Conservation (phyloP, 2,113 vertebrate species). For the Pristiophorus japonicus region DNA sequence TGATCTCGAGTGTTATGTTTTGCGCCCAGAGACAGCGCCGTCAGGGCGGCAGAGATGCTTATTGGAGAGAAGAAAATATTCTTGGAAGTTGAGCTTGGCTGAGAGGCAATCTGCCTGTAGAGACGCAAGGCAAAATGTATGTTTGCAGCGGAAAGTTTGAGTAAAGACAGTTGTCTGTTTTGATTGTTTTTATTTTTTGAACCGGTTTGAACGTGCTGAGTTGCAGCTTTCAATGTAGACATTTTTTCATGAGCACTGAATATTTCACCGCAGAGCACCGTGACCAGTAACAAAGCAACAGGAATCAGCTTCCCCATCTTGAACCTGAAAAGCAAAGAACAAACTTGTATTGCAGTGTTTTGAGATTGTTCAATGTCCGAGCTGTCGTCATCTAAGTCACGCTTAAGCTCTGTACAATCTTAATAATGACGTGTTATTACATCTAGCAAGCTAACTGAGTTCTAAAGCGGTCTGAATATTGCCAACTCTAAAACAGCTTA, state of each 20-base stretch:
- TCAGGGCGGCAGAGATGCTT: slow-evolving; percentile 60
- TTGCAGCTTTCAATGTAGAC: background rate
- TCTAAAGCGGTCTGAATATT: background rate
- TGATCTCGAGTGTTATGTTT: slow-evolving; percentile 54
- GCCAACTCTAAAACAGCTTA: background rate
- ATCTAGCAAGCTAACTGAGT: background rate
- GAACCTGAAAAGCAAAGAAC: slow-evolving; percentile 18
- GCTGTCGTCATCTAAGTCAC: background rate
- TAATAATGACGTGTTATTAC: background rate
- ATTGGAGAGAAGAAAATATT: slow-evolving; percentile 72
- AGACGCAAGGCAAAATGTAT: slow-evolving; percentile 57
- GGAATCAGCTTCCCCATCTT: slow-evolving; percentile 4
- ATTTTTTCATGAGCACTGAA: background rate
- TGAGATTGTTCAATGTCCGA: too few species aligned
- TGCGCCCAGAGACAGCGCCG: slow-evolving; percentile 58
- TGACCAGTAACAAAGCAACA: background rate
- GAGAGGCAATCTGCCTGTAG: slow-evolving; percentile 54
- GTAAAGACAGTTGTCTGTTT: background rate
- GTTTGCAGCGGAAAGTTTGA: slow-evolving; percentile 47
- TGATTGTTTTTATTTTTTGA: background rate
- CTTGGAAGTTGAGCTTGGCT: slow-evolving; percentile 42
- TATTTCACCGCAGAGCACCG: background rate
- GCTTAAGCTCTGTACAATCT: background rate
- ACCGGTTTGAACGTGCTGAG: too few species aligned
- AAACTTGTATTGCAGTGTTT: background rate